Evolutionary conservation across 92 coral and sea anemone species (phyloP), one percentile per base, ranked within the genome.

Genomic region (Zoanthus solanderi): DNA sequence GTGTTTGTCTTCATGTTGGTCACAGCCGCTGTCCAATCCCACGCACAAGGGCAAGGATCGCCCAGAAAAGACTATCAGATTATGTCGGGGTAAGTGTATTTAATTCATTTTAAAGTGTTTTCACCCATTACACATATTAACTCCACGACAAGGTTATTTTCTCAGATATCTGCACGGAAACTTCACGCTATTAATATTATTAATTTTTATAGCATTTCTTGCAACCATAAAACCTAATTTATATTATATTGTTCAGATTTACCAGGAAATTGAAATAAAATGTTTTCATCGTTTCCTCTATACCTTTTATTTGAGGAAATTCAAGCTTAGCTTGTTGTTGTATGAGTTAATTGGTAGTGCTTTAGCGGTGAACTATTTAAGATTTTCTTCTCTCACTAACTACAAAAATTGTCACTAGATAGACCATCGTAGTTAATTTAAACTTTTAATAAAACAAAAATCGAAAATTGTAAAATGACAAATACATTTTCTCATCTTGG

Each of bases 1-100:
- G 85, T 81, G 31, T 63, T 81, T 47, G 45, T 60, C 45, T 54
- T 81, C 10, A 5, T 81, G 42, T 81, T 73, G 85, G 85, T 81
- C 75, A 81, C 85, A 60, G 85, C 23, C 74, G 0, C 74, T 23
- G 17, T 17, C 0, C 29, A 14, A 63, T 6, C 85, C 85, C 75
- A 81, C 85, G 85, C 85, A 67, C 75, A 67, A 31, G 76, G 75
- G 61, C 85, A 81, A 48, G 46, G 76, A 12, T 28, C 75, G 11
- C 18, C 60, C 0, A 23, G 63, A 28, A 81, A 81, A 53, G 46
- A 81, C 63, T 81, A 81, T 81, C 85, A 81, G 18, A 67, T 81
- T 81, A 66, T 81, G 85, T 81, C 75, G 23, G 85, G 85, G 85
- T 81, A 67, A 66, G 85, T 81, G 65, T 28, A 37, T 81, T 46